These are phyloP conservation scores for Rhabditoides inermis DNA, from an alignment of 2,888 invertebrate species.

Conservation along the genomic window DNA sequence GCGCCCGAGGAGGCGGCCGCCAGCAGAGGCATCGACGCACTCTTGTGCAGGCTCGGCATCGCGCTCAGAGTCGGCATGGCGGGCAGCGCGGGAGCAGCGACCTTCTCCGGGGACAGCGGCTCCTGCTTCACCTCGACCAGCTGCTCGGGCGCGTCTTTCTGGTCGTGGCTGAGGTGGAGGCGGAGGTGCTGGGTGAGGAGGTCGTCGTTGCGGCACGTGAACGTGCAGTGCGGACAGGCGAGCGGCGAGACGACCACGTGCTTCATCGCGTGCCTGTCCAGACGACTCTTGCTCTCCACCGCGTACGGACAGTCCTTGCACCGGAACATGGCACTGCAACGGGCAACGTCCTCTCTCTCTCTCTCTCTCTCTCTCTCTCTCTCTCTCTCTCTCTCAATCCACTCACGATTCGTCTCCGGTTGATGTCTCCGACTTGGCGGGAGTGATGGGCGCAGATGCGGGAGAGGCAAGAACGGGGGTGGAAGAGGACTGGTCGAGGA, in stretches of 20 bases:
- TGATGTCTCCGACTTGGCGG: too few relatives aligned
- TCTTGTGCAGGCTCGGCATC: neutral
- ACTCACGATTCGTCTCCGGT: too few relatives aligned
- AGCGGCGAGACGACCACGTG: slow-evolving; percentile 1
- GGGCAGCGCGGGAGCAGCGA: neutral
- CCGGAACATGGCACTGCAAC: too few relatives aligned
- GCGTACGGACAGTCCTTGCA: slow-evolving; percentile 11
- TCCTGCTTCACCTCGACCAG: neutral
- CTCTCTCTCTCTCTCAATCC: too few relatives aligned
- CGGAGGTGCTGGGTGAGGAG: slow-evolving; percentile 14
- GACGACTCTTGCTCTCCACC: neutral
- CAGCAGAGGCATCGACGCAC: neutral
- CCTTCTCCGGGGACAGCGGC: neutral
- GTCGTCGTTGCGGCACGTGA: slow-evolving; percentile 14
- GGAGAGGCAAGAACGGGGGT: neutral
- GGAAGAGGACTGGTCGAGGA: neutral
- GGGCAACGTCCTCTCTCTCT: too few relatives aligned
- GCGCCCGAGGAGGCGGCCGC: neutral
- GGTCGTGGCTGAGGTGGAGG: slow-evolving; percentile 17
- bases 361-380: too few relatives aligned
- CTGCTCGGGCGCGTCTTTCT: neutral
- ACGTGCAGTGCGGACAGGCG: slow-evolving; percentile 17
- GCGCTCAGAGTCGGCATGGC: neutral
- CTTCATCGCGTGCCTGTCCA: slow-evolving; percentile 6
- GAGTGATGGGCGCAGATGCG: neutral